Percentiles rank a stretch among this genome's conserved stretches.
phyloP scores from a whole-genome alignment of 2,888 invertebrate species.

The Eupithecia inturbata region DNA sequence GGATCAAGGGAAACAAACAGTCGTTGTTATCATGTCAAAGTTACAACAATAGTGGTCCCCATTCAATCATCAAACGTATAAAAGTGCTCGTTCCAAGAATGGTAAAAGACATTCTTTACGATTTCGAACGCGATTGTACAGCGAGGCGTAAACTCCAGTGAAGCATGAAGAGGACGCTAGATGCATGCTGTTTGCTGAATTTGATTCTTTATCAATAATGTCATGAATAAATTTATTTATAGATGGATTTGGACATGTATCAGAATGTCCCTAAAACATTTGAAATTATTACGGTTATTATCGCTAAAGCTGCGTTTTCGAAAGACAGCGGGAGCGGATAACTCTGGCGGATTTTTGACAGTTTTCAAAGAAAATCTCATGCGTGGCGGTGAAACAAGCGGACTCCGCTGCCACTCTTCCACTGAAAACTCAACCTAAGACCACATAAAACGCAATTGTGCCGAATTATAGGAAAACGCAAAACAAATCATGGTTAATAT shows the following conservation, averaged over 20 bases:
- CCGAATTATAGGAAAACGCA: background rate
- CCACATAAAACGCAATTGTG: background rate
- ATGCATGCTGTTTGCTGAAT: slow-evolving; percentile 27
- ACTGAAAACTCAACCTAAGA: background rate
- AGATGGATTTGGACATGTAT: background rate
- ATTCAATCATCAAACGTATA: background rate
- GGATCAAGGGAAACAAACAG: background rate
- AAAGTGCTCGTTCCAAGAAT: slow-evolving; percentile 15
- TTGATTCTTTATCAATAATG: slow-evolving; percentile 20
- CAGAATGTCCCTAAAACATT: background rate
- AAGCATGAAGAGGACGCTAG: slow-evolving; percentile 21
- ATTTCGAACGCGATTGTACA: slow-evolving; percentile 21
- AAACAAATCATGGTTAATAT: background rate
- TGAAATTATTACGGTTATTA: background rate
- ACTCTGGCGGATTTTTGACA: too few species aligned
- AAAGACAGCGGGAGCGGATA: background rate
- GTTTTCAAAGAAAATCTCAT: too few species aligned
- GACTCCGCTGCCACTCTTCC: background rate
- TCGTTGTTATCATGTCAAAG: background rate
- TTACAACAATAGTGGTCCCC: background rate
- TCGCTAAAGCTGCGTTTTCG: background rate
- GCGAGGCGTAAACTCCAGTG: slow-evolving; percentile 22
- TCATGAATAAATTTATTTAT: slow-evolving; percentile 21
- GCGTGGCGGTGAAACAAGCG: background rate
- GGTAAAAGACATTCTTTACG: slow-evolving; percentile 5